Conservation (phyloP, 2,113 vertebrate species). For the Pogonocichla stellata region DNA sequence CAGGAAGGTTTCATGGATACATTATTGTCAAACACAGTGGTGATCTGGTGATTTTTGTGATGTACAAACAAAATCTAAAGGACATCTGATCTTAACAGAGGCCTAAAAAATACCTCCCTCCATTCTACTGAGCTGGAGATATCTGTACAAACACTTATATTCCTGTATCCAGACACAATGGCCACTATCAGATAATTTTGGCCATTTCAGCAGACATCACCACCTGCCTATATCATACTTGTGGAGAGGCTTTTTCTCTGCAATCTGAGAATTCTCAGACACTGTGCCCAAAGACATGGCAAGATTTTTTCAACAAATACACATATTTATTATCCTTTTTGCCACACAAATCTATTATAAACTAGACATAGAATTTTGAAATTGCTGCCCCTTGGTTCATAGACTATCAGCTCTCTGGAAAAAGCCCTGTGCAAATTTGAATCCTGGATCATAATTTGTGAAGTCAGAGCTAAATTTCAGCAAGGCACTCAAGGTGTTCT, state of each 20-base stretch:
- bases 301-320: background rate
- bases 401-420: background rate
- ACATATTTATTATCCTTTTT: background rate
- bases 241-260: background rate
- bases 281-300: background rate
- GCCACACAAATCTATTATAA: background rate
- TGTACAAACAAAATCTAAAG: background rate
- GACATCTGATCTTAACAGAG: background rate
- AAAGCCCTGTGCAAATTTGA: background rate
- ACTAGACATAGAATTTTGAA: background rate
- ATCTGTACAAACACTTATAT: background rate
- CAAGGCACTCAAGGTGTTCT: background rate
- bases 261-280: background rate
- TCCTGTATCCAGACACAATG: background rate
- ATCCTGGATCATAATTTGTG: background rate
- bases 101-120: background rate
- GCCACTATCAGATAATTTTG: background rate
- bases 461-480: background rate
- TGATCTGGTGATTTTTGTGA: background rate
- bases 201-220: background rate
- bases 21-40: background rate
- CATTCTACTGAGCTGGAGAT: background rate
- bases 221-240: background rate
- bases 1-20: background rate
- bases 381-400: background rate